Conservation (phyloP, 2,797 vertebrate species). For the Mastacembelus armatus region DNA sequence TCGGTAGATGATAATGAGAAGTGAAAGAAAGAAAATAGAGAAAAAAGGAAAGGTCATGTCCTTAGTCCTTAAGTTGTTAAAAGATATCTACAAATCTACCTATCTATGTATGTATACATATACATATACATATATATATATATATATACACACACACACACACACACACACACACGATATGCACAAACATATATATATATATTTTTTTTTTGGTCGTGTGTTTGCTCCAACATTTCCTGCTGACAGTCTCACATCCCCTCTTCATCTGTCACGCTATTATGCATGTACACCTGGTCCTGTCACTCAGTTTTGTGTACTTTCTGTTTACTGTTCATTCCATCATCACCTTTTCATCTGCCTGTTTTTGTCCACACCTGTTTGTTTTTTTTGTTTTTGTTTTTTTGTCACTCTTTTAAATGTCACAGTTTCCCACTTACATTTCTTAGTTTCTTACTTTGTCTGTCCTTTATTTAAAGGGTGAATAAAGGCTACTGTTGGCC, state of each 20-base stretch:
- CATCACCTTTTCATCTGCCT: conserved; percentile 67
- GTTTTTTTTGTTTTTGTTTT: conserved; percentile 42
- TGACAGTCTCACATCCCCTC: conserved; percentile 28
- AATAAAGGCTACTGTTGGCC: conserved; percentile 76
- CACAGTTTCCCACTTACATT: conserved; percentile 21
- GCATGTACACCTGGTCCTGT: conserved; percentile 44
- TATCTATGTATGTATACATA: no score
- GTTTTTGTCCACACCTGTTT: conserved; percentile 34
- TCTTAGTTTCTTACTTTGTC: conserved; percentile 30
- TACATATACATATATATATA: no score
- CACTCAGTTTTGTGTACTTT: conserved; percentile 31
- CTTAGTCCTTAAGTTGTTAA: no score
- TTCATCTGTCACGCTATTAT: conserved; percentile 36
- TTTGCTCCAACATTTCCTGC: conserved; percentile 25
- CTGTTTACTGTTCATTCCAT: conserved; percentile 45
- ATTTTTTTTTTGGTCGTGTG: conserved; percentile 36
- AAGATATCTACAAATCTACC: no score
- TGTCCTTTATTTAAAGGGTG: conserved; percentile 44
- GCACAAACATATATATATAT: conserved; percentile 10
- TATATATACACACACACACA: no score
- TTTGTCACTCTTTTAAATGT: conserved; percentile 52
- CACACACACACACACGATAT: no score
- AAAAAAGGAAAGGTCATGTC: not conserved
- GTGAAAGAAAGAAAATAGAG: conserved; percentile 11
- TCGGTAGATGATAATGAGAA: conserved; percentile 40